Percentiles rank a stretch among this genome's conserved stretches.
These are phyloP conservation scores for Chionoecetes opilio DNA, from an alignment of 1,140 invertebrate species.

Conservation along the genomic window DNA sequence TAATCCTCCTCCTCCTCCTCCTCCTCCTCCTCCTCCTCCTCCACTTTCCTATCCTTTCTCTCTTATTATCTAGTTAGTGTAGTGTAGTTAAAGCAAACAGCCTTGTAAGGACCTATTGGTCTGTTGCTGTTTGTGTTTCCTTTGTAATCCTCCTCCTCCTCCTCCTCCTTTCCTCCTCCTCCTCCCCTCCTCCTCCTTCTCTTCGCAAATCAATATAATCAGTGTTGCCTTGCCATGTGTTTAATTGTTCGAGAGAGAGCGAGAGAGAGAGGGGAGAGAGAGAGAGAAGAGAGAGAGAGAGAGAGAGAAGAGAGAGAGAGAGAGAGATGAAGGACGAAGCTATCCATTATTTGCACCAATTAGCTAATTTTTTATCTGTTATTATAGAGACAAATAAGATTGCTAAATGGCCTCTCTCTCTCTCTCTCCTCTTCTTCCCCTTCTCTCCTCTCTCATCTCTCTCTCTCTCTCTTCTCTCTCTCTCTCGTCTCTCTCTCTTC, in stretches of 20 bases:
- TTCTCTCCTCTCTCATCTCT: not conserved
- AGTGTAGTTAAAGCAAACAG: too few species aligned
- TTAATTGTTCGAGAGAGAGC: slow-evolving; percentile 20
- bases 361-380: not conserved
- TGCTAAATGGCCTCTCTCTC: not conserved
- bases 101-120: too few species aligned
- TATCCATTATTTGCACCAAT: slow-evolving; percentile 8
- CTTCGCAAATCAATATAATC: not conserved
- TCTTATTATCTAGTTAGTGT: too few species aligned
- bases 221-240: slow-evolving; percentile 17
- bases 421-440: not conserved
- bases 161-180: not conserved
- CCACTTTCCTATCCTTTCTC: too few species aligned
- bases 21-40: not conserved
- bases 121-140: not conserved
- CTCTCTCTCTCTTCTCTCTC: not conserved
- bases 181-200: not conserved
- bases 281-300: slow-evolving; percentile 27
- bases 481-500: not conserved
- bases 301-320: slow-evolving; percentile 20
- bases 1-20: not conserved
- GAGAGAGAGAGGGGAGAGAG: slow-evolving; percentile 25
- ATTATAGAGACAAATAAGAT: not conserved
- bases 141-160: not conserved
- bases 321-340: not conserved